Conservation (phyloP, 2,113 vertebrate genomes). For the Platichthys stellatus region DNA sequence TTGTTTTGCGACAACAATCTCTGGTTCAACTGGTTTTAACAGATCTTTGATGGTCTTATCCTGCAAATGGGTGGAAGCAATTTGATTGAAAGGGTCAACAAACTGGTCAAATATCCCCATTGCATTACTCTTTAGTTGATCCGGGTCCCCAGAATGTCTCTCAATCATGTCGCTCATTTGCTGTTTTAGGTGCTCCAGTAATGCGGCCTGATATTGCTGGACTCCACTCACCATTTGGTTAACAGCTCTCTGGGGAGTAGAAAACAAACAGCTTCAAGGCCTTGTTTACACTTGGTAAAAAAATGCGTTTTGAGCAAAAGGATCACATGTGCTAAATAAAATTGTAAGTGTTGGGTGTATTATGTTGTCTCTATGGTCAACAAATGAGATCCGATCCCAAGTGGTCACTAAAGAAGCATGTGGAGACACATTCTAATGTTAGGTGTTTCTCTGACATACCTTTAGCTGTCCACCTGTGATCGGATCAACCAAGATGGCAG, state of each 20-base stretch:
- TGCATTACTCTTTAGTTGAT: slow-evolving; percentile 4
- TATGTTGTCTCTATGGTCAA: background rate
- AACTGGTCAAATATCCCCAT: slow-evolving; percentile 8
- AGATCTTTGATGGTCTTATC: slow-evolving; percentile 3
- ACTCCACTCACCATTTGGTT: background rate
- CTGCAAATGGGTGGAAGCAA: slow-evolving; percentile 2
- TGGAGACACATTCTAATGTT: too few species aligned
- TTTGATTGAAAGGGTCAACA: slow-evolving; percentile 1
- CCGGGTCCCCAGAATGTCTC: background rate
- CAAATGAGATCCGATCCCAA: too few species aligned
- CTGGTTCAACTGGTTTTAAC: slow-evolving; percentile 25
- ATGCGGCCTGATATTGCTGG: slow-evolving; percentile 9
- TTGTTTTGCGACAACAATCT: slow-evolving; percentile 12
- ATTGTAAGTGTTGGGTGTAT: background rate
- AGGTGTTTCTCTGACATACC: too few species aligned
- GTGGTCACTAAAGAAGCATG: too few species aligned
- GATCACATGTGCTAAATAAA: background rate
- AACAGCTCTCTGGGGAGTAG: background rate
- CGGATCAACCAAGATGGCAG: too few species aligned
- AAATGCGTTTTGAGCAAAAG: too few species aligned
- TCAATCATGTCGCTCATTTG: background rate
- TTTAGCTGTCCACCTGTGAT: too few species aligned
- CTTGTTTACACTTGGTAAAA: too few species aligned
- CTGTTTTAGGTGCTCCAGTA: background rate
- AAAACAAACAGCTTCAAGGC: background rate